A percentile compares a stretch with the other conserved stretches of the same genome.
phyloP scores from a whole-genome alignment of 2,888 invertebrate genomes.

The Aphodius granarius region DNA sequence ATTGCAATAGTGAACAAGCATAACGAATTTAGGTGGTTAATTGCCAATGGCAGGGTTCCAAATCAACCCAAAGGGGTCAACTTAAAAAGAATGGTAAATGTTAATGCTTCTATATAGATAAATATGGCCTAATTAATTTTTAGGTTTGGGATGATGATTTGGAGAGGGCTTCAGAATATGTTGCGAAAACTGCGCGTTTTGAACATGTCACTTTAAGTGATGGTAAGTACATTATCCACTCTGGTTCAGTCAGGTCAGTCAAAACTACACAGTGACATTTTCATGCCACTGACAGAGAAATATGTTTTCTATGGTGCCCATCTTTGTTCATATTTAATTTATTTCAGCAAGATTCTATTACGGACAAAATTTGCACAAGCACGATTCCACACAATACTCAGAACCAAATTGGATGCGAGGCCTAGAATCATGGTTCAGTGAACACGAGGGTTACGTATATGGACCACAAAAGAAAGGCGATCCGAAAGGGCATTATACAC shows the following conservation, averaged over 20 bases:
- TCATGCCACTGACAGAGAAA: too few species aligned
- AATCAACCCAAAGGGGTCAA: slow-evolving; percentile 16
- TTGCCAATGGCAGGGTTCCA: slow-evolving; percentile 1
- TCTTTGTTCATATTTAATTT: background rate
- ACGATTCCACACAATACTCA: background rate
- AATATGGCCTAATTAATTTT: background rate
- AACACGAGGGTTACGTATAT: background rate
- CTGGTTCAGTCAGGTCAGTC: too few species aligned
- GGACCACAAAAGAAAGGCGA: background rate
- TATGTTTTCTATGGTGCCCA: too few species aligned
- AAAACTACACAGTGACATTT: too few species aligned
- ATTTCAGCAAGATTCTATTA: background rate
- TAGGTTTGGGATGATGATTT: slow-evolving; percentile 11
- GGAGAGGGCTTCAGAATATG: background rate
- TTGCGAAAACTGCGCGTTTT: background rate
- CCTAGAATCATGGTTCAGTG: background rate
- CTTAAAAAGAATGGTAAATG: slow-evolving; percentile 11
- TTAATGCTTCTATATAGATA: background rate
- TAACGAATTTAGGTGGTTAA: slow-evolving; percentile 1
- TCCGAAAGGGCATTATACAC: background rate
- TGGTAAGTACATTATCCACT: slow-evolving; percentile 8
- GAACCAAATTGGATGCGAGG: background rate
- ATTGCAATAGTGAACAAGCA: slow-evolving; percentile 12
- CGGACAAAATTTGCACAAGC: background rate
- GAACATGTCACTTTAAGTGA: background rate